Base-by-base conservation (phyloP, 2,113 vertebrate species). In the Axis porcinus region DNA sequence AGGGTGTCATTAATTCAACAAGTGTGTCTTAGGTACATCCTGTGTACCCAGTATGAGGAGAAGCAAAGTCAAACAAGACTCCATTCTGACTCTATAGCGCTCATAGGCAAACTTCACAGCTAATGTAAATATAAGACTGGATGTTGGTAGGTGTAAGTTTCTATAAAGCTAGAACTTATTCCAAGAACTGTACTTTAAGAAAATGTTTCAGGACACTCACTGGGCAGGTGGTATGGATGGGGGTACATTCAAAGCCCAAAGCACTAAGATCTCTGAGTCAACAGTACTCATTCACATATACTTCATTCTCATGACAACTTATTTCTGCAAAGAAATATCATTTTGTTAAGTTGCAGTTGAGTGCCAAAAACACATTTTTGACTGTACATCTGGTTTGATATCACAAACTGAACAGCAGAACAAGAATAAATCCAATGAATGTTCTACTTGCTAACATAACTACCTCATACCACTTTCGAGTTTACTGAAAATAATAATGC, bases 291-390 rank as follows among this genome's bases (percentile, higher is more conserved):
- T 86, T 7, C 79, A 52, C 60, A 85, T 36, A 57, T 25, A 74
- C 25, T 40, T 95, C 30, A 52, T 50, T 95, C 60, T 74, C 14
- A 36, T 19, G 19, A 27, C 70, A 43, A 58, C 33, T 70, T 33
- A 74, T 40, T 89, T 88, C 92, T 89, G n/a, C n/a, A 81, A 92
- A 96, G 58, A 79, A 70, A 50, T 76, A 62, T 40, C 6, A 84
- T 62, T 92, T 36, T 58, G 27, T 55, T 47, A 67, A 89, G 76
- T 50, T 60, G 25, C 23, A 64, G 45, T 7, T 89, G 52, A 55
- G 55, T 79, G 23, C 84, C 84, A 89, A 89, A 92, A 92, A 60
- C 40, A 83, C 88, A 85, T 60, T 92, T 96, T 96, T 70, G 27
- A 87, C 76, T 87, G 74, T 87, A 83, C 76, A 91, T 94, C 45